These are phyloP conservation scores for Plecturocebus donacophilus DNA, from an alignment of 2,113 vertebrate genomes.

Conservation along the genomic window DNA sequence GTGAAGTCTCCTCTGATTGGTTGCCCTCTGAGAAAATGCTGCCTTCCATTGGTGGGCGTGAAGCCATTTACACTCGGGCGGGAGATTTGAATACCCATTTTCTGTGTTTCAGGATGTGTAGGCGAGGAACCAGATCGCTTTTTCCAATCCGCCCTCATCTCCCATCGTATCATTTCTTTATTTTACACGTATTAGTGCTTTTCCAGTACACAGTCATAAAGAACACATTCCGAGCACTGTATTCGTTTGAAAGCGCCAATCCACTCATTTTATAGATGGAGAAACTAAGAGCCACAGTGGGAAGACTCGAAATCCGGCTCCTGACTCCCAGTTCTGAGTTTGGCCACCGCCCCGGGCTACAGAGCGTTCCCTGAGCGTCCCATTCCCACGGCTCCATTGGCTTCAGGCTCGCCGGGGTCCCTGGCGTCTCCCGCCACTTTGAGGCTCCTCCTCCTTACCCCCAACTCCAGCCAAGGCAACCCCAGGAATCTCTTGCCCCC, in stretches of 20 bases:
- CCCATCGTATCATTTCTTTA: background rate
- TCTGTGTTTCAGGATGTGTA: background rate
- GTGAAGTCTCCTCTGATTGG: background rate
- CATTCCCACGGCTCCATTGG: too few species aligned
- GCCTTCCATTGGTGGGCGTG: background rate
- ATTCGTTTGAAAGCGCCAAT: background rate
- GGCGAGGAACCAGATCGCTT: background rate
- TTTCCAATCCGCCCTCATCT: background rate
- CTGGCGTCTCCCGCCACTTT: background rate
- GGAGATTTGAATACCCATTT: background rate
- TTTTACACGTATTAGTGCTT: too few species aligned
- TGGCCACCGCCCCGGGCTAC: background rate
- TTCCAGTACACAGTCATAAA: background rate
- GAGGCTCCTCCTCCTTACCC: background rate
- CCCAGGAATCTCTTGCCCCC: background rate
- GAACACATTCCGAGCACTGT: background rate
- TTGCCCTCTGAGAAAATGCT: background rate
- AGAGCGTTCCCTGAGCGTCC: background rate
- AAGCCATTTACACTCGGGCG: fast-evolving
- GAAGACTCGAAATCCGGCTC: background rate
- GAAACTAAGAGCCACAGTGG: background rate
- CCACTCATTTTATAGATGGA: background rate
- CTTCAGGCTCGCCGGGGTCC: background rate
- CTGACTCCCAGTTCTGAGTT: background rate
- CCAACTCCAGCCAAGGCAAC: fast-evolving